These are phyloP conservation scores for Crax fasciolata DNA, from an alignment of 2,797 vertebrate species.

Conservation along the genomic window DNA sequence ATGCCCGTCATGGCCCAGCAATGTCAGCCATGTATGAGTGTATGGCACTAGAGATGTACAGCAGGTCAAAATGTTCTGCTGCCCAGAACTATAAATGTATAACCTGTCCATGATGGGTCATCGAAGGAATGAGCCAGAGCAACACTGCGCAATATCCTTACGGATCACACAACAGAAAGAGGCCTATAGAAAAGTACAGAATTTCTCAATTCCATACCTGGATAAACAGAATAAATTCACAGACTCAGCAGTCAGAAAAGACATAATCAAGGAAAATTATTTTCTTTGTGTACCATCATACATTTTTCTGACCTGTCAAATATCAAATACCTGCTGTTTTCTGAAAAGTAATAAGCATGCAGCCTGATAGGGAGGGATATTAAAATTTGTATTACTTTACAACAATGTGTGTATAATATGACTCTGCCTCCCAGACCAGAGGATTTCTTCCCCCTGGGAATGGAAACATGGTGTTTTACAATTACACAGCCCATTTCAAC, in stretches of 20 bases:
- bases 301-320: slow-evolving; percentile 49
- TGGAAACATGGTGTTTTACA: not conserved
- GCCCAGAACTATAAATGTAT: not conserved
- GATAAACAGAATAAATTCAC: slow-evolving; percentile 17
- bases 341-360: not conserved
- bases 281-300: slow-evolving; percentile 25
- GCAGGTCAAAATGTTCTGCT: not conserved
- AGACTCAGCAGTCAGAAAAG: slow-evolving; percentile 36
- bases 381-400: slow-evolving; percentile 52
- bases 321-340: slow-evolving; percentile 54
- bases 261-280: not conserved
- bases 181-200: not conserved
- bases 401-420: not conserved
- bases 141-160: not conserved
- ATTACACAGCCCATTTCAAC: not conserved
- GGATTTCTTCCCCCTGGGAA: not conserved
- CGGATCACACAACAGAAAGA: not conserved
- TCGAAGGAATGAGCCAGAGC: not conserved
- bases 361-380: not conserved
- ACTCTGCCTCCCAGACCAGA: slow-evolving; percentile 7
- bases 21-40: accelerated
- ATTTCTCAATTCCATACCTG: not conserved
- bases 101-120: not conserved
- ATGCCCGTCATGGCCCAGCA: not conserved
- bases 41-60: not conserved